These are phyloP conservation scores for Cheiracanthium punctorium DNA, from an alignment of 2,888 invertebrate species.

Conservation along the genomic window DNA sequence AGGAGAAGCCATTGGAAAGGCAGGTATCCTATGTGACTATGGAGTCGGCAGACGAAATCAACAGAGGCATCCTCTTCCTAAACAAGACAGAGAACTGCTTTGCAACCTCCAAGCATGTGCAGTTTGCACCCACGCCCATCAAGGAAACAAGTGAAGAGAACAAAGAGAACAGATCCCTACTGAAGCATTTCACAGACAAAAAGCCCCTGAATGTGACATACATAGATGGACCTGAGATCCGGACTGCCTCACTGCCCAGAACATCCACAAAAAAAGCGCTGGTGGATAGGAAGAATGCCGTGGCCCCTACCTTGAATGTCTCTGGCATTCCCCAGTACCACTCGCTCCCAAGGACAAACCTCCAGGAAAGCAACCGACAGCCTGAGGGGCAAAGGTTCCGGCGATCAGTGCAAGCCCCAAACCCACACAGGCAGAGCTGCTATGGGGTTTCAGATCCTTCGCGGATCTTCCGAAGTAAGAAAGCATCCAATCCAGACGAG, in stretches of 20 bases:
- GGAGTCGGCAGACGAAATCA: constrained; percentile 46
- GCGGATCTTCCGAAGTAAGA: neutral
- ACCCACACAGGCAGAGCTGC: neutral
- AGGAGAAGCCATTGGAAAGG: constrained; percentile 17
- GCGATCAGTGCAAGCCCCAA: neutral
- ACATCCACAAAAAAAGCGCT: constrained; percentile 49
- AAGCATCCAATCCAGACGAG: neutral
- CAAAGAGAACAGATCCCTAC: constrained; percentile 38
- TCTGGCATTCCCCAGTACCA: constrained; percentile 35
- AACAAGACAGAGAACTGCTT: constrained; percentile 28
- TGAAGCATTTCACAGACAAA: neutral
- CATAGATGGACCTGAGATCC: constrained; percentile 34
- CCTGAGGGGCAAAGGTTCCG: neutral
- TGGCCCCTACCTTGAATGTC: constrained; percentile 44
- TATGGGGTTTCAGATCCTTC: constrained; percentile 26
- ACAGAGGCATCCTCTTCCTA: constrained; percentile 55
- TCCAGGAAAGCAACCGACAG: neutral
- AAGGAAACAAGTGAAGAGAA: constrained; percentile 29
- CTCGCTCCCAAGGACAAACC: constrained; percentile 37
- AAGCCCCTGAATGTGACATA: constrained; percentile 21
- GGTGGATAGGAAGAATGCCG: constrained; percentile 36
- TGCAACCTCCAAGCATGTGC: constrained; percentile 37
- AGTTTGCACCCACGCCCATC: constrained; percentile 58
- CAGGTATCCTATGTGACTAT: constrained; percentile 34
- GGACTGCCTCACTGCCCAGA: constrained; percentile 45